Percentiles rank a stretch among this genome's conserved stretches.
phyloP scores from a whole-genome alignment of 2,888 invertebrate species.

The Ophion ventricosus region DNA sequence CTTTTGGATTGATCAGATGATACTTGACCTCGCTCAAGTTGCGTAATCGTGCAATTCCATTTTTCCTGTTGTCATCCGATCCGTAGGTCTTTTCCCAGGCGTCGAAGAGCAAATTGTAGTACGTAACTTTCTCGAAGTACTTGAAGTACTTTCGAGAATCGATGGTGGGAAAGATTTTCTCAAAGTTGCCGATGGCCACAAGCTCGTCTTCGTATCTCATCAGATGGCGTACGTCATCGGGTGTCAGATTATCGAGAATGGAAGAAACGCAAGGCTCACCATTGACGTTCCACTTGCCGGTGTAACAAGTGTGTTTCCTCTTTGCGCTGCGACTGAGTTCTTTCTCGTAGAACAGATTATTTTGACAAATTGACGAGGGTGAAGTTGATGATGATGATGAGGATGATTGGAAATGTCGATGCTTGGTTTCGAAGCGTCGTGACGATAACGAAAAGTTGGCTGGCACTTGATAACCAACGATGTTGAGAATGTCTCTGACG shows the following conservation, averaged over 20 bases:
- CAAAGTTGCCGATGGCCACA: slow-evolving; percentile 86
- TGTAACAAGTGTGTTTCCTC: slow-evolving; percentile 74
- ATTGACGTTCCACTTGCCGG: slow-evolving; percentile 67
- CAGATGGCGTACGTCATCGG: slow-evolving; percentile 94
- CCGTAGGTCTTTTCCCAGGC: slow-evolving; percentile 91
- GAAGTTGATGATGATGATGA: slow-evolving; percentile 6
- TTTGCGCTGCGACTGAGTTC: slow-evolving; percentile 72
- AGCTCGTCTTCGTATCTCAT: slow-evolving; percentile 95
- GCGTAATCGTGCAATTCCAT: slow-evolving; percentile 75
- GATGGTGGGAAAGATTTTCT: slow-evolving; percentile 93
- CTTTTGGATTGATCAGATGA: slow-evolving; percentile 74
- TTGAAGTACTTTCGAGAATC: slow-evolving; percentile 90
- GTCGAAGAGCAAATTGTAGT: slow-evolving; percentile 96
- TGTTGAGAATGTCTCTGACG: slow-evolving; percentile 94
- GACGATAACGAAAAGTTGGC: slow-evolving; percentile 62
- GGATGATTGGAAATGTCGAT: not conserved
- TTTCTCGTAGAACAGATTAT: slow-evolving; percentile 71
- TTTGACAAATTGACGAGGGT: slow-evolving; percentile 70
- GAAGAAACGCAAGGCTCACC: slow-evolving; percentile 87
- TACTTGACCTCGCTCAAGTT: slow-evolving; percentile 81
- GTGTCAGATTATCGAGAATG: slow-evolving; percentile 91
- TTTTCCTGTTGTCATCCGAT: slow-evolving; percentile 87
- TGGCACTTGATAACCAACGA: slow-evolving; percentile 94
- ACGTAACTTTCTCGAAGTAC: slow-evolving; percentile 92
- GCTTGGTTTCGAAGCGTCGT: slow-evolving; percentile 59